Conservation (phyloP, 2,888 invertebrate genomes). For the Vesta saturnalis region DNA sequence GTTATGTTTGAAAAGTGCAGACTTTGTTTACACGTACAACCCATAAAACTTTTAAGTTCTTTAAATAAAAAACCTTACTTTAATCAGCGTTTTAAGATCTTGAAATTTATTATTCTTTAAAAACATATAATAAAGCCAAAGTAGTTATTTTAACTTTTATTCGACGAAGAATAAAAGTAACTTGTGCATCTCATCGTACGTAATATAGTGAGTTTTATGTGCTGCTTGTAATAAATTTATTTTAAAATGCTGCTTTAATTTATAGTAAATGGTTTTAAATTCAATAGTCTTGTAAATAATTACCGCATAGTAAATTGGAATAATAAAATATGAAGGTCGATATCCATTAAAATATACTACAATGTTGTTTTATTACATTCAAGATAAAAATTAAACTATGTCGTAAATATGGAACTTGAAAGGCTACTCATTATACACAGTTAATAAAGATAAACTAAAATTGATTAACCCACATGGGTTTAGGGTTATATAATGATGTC, state of each 20-base stretch:
- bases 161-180: no score
- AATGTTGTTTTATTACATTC: conserved; percentile 35
- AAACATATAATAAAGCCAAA: no score
- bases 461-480: conserved; percentile 27
- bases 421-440: conserved; percentile 19
- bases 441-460: conserved; percentile 21
- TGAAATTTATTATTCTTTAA: no score
- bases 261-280: neutral
- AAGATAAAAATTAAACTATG: conserved; percentile 18
- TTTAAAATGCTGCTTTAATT: neutral
- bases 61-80: no score
- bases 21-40: no score
- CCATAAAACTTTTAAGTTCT: no score
- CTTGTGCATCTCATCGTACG: no score
- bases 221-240: neutral
- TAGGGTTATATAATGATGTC: conserved; percentile 17
- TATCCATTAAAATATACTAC: conserved; percentile 30
- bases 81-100: no score
- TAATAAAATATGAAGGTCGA: conserved; percentile 6
- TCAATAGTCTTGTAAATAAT: neutral
- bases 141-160: no score
- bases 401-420: conserved; percentile 25
- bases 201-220: no score
- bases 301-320: conserved; percentile 1
- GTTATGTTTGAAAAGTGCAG: no score